Evolutionary conservation across 2,888 invertebrate genomes (phyloP).

Genomic region (Brenthis ino): DNA sequence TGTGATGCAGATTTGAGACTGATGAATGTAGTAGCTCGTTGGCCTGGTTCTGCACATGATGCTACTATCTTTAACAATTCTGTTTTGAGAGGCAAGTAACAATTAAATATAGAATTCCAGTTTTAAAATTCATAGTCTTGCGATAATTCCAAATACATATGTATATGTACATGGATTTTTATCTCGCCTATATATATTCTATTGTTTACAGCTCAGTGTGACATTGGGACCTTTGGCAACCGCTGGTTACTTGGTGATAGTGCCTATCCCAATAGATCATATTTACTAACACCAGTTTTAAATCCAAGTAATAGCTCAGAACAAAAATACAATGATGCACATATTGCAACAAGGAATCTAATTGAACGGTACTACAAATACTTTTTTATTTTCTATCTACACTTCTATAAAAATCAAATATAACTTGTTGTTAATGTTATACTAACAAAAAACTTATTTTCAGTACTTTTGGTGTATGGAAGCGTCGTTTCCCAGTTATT

Average conservation of each 20-base stretch:
- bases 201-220: constrained; percentile 29
- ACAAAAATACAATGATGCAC: constrained; percentile 37
- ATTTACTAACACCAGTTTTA: constrained; percentile 38
- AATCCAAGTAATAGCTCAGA: constrained; percentile 34
- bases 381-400: too few species aligned
- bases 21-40: constrained; percentile 31
- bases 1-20: constrained; percentile 27
- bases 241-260: constrained; percentile 33
- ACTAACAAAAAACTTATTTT: too few species aligned
- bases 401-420: too few species aligned
- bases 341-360: too few species aligned
- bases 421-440: too few species aligned
- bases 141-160: too few species aligned
- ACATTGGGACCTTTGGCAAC: constrained; percentile 20
- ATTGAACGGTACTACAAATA: constrained; percentile 1
- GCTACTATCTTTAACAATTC: constrained; percentile 35
- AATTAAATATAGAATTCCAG: too few species aligned
- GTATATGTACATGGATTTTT: too few species aligned
- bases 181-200: too few species aligned
- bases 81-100: constrained; percentile 7
- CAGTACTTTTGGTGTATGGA: too few species aligned
- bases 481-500: too few species aligned
- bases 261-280: constrained; percentile 30
- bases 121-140: too few species aligned
- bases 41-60: constrained; percentile 33